phyloP scores from a whole-genome alignment of 2,797 vertebrate genomes.

The Meriones psammophilus region DNA sequence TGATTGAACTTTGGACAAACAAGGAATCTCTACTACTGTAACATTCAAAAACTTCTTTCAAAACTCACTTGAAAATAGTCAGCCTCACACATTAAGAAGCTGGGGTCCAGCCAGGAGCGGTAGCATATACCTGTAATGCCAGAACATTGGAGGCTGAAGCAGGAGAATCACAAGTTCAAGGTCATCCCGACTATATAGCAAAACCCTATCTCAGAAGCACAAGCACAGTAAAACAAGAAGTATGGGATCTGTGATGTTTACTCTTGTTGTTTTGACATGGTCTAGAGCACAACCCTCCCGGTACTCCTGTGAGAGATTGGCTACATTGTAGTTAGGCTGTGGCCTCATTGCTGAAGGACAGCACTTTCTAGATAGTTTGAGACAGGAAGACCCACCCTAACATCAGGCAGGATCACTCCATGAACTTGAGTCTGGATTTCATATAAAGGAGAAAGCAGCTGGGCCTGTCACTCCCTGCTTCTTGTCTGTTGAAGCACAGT shows the following conservation, averaged over 20 bases:
- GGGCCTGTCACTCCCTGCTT: background rate
- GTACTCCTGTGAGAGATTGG: background rate
- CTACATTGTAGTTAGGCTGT: background rate
- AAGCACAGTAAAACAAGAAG: background rate
- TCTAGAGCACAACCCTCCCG: background rate
- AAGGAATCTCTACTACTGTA: background rate
- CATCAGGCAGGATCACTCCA: background rate
- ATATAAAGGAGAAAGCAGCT: too few species aligned
- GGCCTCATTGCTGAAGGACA: background rate
- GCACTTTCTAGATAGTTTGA: background rate
- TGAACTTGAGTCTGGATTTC: background rate
- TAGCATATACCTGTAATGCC: background rate
- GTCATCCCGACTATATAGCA: background rate
- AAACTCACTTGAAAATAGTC: background rate
- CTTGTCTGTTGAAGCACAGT: background rate
- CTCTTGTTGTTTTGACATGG: background rate
- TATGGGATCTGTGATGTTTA: background rate
- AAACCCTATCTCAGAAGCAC: background rate
- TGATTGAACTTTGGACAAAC: background rate
- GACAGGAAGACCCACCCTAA: background rate
- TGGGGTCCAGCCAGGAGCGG: background rate
- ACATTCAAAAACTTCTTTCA: background rate
- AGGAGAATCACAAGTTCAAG: background rate
- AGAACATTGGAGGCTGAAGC: background rate
- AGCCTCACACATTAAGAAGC: background rate